Conservation (phyloP, 1,140 invertebrate species). For the Dendrolimus punctatus region DNA sequence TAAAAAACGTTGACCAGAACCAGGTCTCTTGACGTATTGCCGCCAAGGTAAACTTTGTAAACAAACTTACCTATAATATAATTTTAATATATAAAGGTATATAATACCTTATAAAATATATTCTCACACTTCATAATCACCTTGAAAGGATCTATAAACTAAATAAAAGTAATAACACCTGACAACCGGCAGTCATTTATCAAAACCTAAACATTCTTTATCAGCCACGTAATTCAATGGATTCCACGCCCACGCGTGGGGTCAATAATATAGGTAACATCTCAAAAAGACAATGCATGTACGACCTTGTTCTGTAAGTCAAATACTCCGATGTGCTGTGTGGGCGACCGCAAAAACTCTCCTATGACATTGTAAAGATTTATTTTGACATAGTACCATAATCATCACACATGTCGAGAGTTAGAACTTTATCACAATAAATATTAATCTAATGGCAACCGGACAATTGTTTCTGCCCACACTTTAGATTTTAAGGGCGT, state of each 20-base stretch:
- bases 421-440: conserved; percentile 46
- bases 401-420: conserved; percentile 5
- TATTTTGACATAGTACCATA: conserved; percentile 40
- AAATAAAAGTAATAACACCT: not conserved
- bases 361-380: conserved; percentile 59
- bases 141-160: not conserved
- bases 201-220: too few relatives aligned
- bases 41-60: too few relatives aligned
- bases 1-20: too few relatives aligned
- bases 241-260: conserved; percentile 24
- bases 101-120: too few relatives aligned
- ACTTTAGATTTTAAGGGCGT: conserved; percentile 16
- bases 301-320: conserved; percentile 59
- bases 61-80: too few relatives aligned
- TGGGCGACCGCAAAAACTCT: conserved; percentile 68
- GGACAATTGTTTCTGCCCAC: conserved; percentile 64
- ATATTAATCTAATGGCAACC: conserved; percentile 42
- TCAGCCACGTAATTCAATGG: not conserved
- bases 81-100: too few relatives aligned
- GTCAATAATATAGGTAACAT: conserved; percentile 37
- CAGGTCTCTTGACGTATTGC: too few relatives aligned
- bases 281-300: conserved; percentile 57
- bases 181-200: not conserved
- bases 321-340: conserved; percentile 58
- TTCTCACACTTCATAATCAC: too few relatives aligned